Conservation (phyloP, 2,888 invertebrate species). For the Lapara coniferarum region DNA sequence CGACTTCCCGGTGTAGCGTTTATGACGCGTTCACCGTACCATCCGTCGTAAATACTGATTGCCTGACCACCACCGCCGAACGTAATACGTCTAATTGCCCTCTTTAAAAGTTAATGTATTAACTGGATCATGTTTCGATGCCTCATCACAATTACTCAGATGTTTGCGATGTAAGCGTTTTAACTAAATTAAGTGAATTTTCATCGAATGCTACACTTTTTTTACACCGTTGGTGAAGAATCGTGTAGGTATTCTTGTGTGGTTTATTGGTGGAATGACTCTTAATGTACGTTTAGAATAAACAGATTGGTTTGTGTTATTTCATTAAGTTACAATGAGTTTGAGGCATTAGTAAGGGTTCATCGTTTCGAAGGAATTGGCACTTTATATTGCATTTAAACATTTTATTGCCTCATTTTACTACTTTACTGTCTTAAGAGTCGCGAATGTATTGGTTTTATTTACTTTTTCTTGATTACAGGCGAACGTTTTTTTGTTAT, state of each 20-base stretch:
- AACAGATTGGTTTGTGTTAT: neutral
- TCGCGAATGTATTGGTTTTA: neutral
- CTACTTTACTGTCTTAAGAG: slow-evolving; percentile 5
- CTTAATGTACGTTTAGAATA: neutral
- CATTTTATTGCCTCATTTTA: slow-evolving; percentile 1
- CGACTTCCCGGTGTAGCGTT: slow-evolving; percentile 69
- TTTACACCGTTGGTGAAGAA: slow-evolving; percentile 1
- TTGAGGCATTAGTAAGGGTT: neutral
- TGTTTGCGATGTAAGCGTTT: slow-evolving; percentile 63
- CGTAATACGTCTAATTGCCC: slow-evolving; percentile 75
- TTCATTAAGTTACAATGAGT: neutral
- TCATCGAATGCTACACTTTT: slow-evolving; percentile 30
- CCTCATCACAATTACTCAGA: slow-evolving; percentile 56
- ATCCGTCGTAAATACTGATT: slow-evolving; percentile 75
- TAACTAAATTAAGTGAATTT: slow-evolving; percentile 52
- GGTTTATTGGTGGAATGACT: neutral
- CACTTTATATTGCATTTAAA: neutral
- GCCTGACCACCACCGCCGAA: slow-evolving; percentile 63
- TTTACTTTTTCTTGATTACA: neutral
- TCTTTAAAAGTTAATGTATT: slow-evolving; percentile 77
- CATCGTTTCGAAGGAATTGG: slow-evolving; percentile 5
- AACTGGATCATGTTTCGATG: slow-evolving; percentile 70
- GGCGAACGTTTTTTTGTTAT: neutral
- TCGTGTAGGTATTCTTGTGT: slow-evolving; percentile 4
- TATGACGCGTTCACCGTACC: slow-evolving; percentile 66